Conservation (phyloP, 2,797 vertebrate species). For the Bucorvus abyssinicus region DNA sequence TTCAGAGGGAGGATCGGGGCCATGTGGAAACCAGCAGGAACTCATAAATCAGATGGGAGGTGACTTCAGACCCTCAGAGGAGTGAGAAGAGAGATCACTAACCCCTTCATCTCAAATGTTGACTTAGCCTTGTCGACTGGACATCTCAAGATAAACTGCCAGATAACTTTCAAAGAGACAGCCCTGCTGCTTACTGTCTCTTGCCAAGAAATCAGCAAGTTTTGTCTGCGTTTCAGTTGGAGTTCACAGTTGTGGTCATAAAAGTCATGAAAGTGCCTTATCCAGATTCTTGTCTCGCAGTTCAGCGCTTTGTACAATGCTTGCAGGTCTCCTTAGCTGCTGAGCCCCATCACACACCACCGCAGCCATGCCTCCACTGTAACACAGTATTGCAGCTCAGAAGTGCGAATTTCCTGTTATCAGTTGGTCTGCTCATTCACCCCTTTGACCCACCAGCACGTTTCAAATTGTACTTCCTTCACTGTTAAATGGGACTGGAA, state of each 20-base stretch:
- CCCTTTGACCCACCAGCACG: accelerated
- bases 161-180: conserved; percentile 11
- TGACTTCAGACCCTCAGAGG: background rate
- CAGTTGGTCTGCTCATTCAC: background rate
- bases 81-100: background rate
- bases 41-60: conserved; percentile 34
- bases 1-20: conserved; percentile 20
- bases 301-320: background rate
- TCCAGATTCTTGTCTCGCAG: background rate
- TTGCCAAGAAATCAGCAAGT: background rate
- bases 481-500: background rate
- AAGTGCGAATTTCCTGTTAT: accelerated
- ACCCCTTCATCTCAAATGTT: conserved; percentile 43
- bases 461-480: background rate
- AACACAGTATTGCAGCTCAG: accelerated
- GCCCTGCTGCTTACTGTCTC: background rate
- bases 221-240: conserved; percentile 6
- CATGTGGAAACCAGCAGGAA: conserved; percentile 33
- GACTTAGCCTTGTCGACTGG: background rate
- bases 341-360: accelerated
- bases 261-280: background rate
- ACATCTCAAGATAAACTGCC: conserved; percentile 34
- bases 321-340: background rate
- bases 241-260: background rate
- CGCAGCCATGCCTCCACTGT: accelerated